These are phyloP conservation scores for Cyanoramphus novaezelandiae DNA, from an alignment of 2,113 vertebrate genomes.

Conservation along the genomic window DNA sequence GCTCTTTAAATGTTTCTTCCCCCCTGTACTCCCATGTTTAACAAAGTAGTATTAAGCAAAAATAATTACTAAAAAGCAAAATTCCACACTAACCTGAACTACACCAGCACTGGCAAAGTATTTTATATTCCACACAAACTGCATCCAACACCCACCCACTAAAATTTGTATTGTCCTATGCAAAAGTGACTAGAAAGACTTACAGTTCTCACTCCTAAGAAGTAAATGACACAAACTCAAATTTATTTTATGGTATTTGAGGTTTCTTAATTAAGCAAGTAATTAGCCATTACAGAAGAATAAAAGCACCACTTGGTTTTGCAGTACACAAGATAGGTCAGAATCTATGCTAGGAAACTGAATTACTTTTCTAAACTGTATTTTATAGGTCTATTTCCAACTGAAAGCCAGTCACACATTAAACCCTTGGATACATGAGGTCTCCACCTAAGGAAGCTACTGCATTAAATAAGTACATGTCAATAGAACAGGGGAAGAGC, in stretches of 20 bases:
- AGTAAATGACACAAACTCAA: neutral
- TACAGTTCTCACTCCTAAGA: neutral
- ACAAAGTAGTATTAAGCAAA: neutral
- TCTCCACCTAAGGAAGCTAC: neutral
- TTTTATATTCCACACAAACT: neutral
- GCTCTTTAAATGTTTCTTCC: neutral
- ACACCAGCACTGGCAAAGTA: neutral
- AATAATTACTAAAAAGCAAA: neutral
- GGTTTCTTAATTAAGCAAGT: neutral
- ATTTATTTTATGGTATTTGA: neutral
- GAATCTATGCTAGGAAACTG: neutral
- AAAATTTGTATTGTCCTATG: neutral
- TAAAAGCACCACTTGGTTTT: neutral
- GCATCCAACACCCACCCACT: neutral
- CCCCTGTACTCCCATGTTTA: neutral
- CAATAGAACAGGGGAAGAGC: neutral
- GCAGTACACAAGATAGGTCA: neutral
- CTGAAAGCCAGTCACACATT: neutral
- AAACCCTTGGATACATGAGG: neutral
- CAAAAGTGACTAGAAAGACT: neutral
- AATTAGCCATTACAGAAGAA: neutral
- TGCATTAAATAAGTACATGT: neutral
- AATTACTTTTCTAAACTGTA: neutral
- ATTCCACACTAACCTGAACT: neutral
- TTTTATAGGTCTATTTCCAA: neutral